phyloP scores from a whole-genome alignment of 2,888 invertebrate genomes.

The Leptinotarsa juncta region DNA sequence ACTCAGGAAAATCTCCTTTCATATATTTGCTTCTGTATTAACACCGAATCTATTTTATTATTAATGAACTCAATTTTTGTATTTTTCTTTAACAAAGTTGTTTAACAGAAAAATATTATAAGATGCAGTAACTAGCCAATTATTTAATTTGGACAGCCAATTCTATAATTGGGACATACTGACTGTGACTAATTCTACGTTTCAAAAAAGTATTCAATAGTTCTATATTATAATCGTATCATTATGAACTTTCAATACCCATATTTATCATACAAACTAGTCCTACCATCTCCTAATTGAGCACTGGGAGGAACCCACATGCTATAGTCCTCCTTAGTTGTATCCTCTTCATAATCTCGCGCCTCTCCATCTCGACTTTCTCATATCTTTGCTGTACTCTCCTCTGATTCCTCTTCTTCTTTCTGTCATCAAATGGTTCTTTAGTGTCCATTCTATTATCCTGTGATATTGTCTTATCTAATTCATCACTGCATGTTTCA shows the following conservation, averaged over 20 bases:
- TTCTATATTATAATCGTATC: background rate
- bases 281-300: constrained; percentile 83
- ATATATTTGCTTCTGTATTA: no score
- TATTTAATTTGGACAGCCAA: no score
- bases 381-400: constrained; percentile 59
- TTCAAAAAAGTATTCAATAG: background rate
- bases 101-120: no score
- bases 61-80: no score
- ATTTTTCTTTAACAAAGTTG: no score
- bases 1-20: no score
- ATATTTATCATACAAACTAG: constrained; percentile 80
- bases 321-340: constrained; percentile 74
- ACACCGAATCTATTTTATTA: no score
- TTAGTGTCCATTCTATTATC: constrained; percentile 21
- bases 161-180: no score
- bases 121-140: no score
- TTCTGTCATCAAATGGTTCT: constrained; percentile 41
- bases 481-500: constrained; percentile 23
- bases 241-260: constrained; percentile 72
- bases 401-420: constrained; percentile 58
- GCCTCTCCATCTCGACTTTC: constrained; percentile 53
- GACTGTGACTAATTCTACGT: background rate
- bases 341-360: constrained; percentile 65
- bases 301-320: constrained; percentile 82
- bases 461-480: constrained; percentile 29